These are phyloP conservation scores for Xenus cinereus DNA, from an alignment of 2,113 vertebrate species.

Conservation along the genomic window DNA sequence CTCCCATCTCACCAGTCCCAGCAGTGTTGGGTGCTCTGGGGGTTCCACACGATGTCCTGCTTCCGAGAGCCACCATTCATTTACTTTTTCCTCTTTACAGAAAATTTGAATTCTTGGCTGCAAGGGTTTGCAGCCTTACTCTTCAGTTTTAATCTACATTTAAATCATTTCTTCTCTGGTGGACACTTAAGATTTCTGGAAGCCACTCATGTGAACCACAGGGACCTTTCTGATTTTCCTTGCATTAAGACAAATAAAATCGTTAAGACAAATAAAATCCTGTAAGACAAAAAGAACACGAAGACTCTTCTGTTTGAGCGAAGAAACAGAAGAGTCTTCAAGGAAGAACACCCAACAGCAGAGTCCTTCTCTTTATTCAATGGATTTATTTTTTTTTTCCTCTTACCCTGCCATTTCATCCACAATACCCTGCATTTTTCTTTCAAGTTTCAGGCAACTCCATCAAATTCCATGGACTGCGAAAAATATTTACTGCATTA, in stretches of 20 bases:
- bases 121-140: neutral
- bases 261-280: neutral
- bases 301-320: neutral
- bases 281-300: neutral
- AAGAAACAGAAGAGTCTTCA: neutral
- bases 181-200: neutral
- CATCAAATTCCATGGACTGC: neutral
- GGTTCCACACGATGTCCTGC: neutral
- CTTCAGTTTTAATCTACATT: neutral
- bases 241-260: neutral
- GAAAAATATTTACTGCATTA: neutral
- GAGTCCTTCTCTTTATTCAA: neutral
- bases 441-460: neutral
- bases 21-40: neutral
- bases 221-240: neutral
- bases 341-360: neutral
- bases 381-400: neutral
- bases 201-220: neutral
- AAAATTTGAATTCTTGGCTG: neutral
- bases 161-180: neutral
- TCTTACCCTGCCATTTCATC: neutral
- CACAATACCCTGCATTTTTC: neutral
- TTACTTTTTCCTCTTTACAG: neutral
- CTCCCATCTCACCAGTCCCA: neutral
- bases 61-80: accelerated